Percentiles rank a stretch among this genome's conserved stretches.
These are phyloP conservation scores for Ochropleura plecta DNA, from an alignment of 2,888 invertebrate genomes.

Conservation along the genomic window DNA sequence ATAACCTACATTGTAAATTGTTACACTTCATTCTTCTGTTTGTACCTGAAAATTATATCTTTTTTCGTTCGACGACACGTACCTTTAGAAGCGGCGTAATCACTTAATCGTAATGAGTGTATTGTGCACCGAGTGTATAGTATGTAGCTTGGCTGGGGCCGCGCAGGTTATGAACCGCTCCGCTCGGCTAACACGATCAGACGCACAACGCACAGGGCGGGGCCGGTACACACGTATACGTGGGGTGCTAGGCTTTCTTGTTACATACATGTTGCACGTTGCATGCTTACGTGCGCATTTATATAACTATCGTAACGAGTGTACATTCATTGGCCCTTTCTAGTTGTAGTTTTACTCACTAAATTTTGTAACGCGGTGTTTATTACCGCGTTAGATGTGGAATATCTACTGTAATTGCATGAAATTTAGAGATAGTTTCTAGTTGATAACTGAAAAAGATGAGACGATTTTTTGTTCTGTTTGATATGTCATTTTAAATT, in stretches of 20 bases:
- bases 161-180: conserved; percentile 53
- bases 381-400: conserved; percentile 70
- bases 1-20: conserved; percentile 64
- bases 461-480: conserved; percentile 69
- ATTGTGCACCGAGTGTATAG: conserved; percentile 59
- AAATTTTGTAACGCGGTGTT: conserved; percentile 67
- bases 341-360: conserved; percentile 74
- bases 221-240: conserved; percentile 55
- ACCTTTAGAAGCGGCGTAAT: conserved; percentile 63
- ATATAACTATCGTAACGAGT: conserved; percentile 68
- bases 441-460: conserved; percentile 76
- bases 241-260: conserved; percentile 74
- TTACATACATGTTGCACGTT: conserved; percentile 70
- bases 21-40: conserved; percentile 65
- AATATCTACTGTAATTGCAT: conserved; percentile 80
- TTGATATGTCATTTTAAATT: conserved; percentile 58
- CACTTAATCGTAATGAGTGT: conserved; percentile 64
- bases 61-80: conserved; percentile 61
- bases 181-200: conserved; percentile 43
- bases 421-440: conserved; percentile 82
- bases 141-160: conserved; percentile 51
- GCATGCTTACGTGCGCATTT: conserved; percentile 76
- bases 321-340: conserved; percentile 71
- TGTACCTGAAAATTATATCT: conserved; percentile 68
- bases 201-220: conserved; percentile 57